Percentiles rank a stretch among this genome's conserved stretches.
These are phyloP conservation scores for Betta splendens DNA, from an alignment of 2,797 vertebrate species.

Conservation along the genomic window DNA sequence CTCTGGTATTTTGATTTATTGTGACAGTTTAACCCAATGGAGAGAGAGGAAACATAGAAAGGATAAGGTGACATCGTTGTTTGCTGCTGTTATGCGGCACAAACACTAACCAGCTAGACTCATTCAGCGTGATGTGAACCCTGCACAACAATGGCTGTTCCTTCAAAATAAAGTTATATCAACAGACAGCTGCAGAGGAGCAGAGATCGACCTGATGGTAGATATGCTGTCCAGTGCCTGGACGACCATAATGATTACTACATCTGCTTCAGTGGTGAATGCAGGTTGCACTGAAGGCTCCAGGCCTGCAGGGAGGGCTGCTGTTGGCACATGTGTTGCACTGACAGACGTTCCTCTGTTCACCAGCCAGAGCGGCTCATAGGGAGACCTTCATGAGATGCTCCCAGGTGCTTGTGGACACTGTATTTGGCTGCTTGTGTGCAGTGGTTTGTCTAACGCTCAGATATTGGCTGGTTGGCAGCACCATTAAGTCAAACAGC, in stretches of 20 bases:
- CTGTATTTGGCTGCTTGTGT: slow-evolving; percentile 18
- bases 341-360: too few relatives aligned
- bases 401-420: neutral
- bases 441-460: neutral
- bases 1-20: slow-evolving; percentile 31
- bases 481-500: slow-evolving; percentile 8
- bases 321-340: too few relatives aligned
- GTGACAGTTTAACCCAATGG: slow-evolving; percentile 1
- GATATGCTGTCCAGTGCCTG: too few relatives aligned
- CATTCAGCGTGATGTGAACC: neutral
- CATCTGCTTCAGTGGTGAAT: slow-evolving; percentile 3
- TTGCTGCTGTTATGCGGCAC: slow-evolving; percentile 2
- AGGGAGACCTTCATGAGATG: neutral
- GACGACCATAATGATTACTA: too few relatives aligned
- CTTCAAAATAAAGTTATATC: neutral
- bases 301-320: too few relatives aligned
- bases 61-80: neutral
- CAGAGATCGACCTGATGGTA: too few relatives aligned
- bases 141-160: slow-evolving; percentile 5
- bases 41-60: slow-evolving; percentile 12
- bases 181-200: neutral
- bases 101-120: neutral
- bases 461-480: slow-evolving; percentile 16
- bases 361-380: slow-evolving; percentile 33
- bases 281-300: slow-evolving; percentile 40